Base-by-base conservation (phyloP, 1,140 invertebrate species). In the Aphaenogaster rudis region DNA sequence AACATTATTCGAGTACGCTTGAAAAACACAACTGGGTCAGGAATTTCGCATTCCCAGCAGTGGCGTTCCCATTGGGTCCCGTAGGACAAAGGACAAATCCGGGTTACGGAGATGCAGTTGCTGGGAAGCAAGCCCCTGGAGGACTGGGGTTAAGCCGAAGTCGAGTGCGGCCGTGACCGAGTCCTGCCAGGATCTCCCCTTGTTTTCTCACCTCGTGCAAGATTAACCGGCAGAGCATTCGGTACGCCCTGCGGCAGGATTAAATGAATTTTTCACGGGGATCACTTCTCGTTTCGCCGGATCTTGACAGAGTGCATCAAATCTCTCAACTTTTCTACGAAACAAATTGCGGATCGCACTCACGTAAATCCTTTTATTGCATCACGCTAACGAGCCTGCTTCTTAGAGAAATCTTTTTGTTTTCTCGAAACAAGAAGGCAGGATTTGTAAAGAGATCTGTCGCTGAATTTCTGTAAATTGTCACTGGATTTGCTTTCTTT, bases 171-270 rank as follows among this genome's bases (percentile, higher is more conserved):
- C 54, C 77, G 61, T 64, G 74, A 78, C 45, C 86, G 80, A 78
- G 48, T 69, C 36, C 84, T 80, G 28, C 54, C 39, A 79, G 67
- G 33, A 71, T 72, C 74, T 59, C 74, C 42, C 61, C 80, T 85
- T 80, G 78, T 76, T 87, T 90, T 67, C 78, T 67, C 66, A 64
- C 48, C 42, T 81, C 76, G 33, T 90, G 59, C 86, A 90, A 90
- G 77, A 90, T 90, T 90, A 88, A 90, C 87, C 74, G 67, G 17
- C 63, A 13, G 39, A 71, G 71, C 63, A 57, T 72, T 72, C 52
- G 45, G 79, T 57, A 36, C 71, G 76, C 17, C 57, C 61, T 54
- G 74, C 57, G 42, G 78, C 33, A 17, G 28, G 72, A 71, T 80
- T 21, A 79, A 86, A 71, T 79, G 76, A 80, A 86, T 86, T 72